Base-by-base conservation (phyloP, 2,113 vertebrate species). In the Cygnus buccinator region DNA sequence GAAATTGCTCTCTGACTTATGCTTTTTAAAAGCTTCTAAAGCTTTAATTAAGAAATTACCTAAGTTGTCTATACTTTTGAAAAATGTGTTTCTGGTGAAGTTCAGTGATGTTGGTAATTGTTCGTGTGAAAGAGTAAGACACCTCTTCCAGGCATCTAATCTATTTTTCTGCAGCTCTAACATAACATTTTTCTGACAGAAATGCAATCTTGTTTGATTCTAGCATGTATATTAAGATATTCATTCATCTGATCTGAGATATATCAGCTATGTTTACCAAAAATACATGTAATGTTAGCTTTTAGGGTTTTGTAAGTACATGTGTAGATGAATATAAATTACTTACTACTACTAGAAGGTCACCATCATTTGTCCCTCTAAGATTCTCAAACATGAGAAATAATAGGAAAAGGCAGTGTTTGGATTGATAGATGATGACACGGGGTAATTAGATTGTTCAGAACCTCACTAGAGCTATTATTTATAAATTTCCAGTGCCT, bases 1-100 rank as follows among this genome's bases (percentile, higher is more conserved):
- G 82, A 95, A 95, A 89, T 87, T 87, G 61, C 72, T 93, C 74
- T 29, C 74, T 96, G 92, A 94, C 58, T 71, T 84, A 55, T 8
- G 41, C 23, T 65, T 91, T 94, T 91, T 68, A 95, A 97, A 97
- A 84, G 76, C 79, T 80, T 94, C 91, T 75, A 84, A 96, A 95
- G 57, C 52, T 97, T 96, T 97, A 96, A 97, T 96, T 96, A 96
- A 95, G 72, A 84, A 97, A 84, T 91, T 95, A 94, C 37, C 84
- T 54, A 83, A 74, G 77, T 89, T 70, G 81, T 81, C 93, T 79
- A 74, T 96, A 79, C 21, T 87, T 77, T 52, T 92, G 65, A 91
- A 73, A 97, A 96, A 84, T 87, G 80, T 57, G 52, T 70, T 93
- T 84, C 37, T 86, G 55, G 87, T 80, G 92, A 70, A 94, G 84